Evolutionary conservation across 2,888 invertebrate species (phyloP).

Genomic region (Nemurella pictetii): DNA sequence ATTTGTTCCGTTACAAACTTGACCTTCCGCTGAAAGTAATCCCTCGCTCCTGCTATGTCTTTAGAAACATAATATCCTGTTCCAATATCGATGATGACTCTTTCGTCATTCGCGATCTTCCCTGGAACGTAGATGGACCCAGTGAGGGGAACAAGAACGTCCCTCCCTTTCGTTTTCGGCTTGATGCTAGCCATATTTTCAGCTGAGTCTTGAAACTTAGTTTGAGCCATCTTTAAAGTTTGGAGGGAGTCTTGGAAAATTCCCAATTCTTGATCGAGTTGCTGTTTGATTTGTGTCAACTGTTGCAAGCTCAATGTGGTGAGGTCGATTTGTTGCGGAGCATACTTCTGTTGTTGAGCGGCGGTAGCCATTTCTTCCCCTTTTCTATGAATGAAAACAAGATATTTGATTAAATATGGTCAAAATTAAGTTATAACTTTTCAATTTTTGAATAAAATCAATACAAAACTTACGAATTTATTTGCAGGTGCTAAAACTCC

Average conservation of each 20-base stretch:
- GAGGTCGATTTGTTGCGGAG: conserved; percentile 73
- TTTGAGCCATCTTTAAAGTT: conserved; percentile 86
- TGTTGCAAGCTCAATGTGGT: conserved; percentile 79
- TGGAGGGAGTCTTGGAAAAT: conserved; percentile 89
- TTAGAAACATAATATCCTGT: conserved; percentile 97
- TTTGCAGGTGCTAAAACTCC: too few relatives aligned
- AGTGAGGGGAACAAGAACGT: conserved; percentile 90
- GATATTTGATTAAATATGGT: too few relatives aligned
- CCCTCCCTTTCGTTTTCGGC: conserved; percentile 75
- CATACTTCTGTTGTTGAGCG: neutral
- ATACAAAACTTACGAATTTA: too few relatives aligned
- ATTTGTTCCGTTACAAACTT: conserved; percentile 92
- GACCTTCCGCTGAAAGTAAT: conserved; percentile 90
- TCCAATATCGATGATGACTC: conserved; percentile 92
- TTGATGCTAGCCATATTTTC: conserved; percentile 81
- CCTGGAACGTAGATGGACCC: conserved; percentile 98
- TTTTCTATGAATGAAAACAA: neutral
- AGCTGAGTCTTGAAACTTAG: conserved; percentile 85
- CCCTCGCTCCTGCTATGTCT: conserved; percentile 79
- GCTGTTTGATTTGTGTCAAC: conserved; percentile 80
- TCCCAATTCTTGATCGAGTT: conserved; percentile 78
- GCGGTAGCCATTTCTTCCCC: neutral
- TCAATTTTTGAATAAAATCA: too few relatives aligned
- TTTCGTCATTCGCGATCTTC: conserved; percentile 77
- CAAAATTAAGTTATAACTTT: too few relatives aligned